Evolutionary conservation across 2,888 invertebrate genomes (phyloP).

Genomic region (Eristalis intricaria): DNA sequence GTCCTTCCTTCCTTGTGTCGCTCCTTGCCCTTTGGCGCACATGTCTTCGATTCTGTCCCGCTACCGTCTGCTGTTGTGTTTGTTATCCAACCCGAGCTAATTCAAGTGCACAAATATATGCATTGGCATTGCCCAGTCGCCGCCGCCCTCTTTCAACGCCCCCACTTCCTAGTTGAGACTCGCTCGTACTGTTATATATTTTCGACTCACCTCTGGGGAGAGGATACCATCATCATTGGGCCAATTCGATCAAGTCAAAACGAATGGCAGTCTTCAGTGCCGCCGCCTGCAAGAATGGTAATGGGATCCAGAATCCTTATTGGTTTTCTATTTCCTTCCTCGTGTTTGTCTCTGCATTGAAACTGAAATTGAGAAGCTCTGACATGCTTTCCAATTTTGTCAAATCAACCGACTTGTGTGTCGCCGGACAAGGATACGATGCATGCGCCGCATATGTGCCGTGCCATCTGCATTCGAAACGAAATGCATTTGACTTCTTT

Average conservation of each 20-base stretch:
- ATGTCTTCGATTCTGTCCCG: not conserved
- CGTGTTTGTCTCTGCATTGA: not conserved
- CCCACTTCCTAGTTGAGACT: not conserved
- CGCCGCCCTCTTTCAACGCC: not conserved
- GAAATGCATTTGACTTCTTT: constrained; percentile 8
- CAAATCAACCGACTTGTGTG: constrained; percentile 12
- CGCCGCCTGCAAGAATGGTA: constrained; percentile 3
- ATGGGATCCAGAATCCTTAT: not conserved
- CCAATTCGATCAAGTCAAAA: constrained; percentile 51
- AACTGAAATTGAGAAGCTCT: not conserved
- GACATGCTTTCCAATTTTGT: not conserved
- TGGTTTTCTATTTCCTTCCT: not conserved
- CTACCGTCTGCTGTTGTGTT: not conserved
- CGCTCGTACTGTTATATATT: not conserved
- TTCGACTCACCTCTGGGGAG: constrained; percentile 14
- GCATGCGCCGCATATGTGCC: not conserved
- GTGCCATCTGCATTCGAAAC: constrained; percentile 26
- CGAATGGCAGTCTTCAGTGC: constrained; percentile 20
- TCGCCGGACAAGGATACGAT: constrained; percentile 11
- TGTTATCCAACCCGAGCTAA: not conserved
- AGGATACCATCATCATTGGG: constrained; percentile 39
- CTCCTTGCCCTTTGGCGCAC: not conserved
- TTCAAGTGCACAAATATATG: constrained; percentile 11
- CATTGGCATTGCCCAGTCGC: not conserved
- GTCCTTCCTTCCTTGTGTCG: not conserved